phyloP scores from a whole-genome alignment of 2,888 invertebrate genomes.

The Polyommatus icarus region DNA sequence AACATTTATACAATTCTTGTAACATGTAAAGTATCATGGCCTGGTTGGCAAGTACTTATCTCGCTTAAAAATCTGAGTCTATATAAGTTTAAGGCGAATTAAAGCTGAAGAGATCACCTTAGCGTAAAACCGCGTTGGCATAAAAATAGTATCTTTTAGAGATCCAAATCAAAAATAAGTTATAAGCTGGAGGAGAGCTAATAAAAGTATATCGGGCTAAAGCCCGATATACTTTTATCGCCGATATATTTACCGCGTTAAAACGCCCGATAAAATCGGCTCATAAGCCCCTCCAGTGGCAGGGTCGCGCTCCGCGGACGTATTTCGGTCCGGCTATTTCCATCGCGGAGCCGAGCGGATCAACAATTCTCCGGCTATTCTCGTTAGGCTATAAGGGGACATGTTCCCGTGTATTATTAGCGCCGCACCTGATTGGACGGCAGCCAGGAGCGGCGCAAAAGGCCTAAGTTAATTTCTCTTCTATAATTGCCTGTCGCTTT shows the following conservation, averaged over 20 bases:
- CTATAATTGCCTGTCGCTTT: not conserved
- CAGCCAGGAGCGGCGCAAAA: slow-evolving; percentile 53
- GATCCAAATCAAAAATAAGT: too few species aligned
- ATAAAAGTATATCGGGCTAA: too few species aligned
- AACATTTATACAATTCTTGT: too few species aligned
- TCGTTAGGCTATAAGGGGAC: slow-evolving; percentile 68
- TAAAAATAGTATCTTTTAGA: too few species aligned
- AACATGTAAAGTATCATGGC: too few species aligned
- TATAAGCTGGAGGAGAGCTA: not conserved
- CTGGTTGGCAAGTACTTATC: too few species aligned
- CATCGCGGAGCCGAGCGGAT: slow-evolving; percentile 30
- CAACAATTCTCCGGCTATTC: slow-evolving; percentile 63
- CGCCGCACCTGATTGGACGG: slow-evolving; percentile 74
- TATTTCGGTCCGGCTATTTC: slow-evolving; percentile 28
- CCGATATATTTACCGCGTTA: not conserved
- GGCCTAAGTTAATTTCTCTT: slow-evolving; percentile 2
- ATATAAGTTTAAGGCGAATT: too few species aligned
- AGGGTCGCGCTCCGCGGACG: not conserved
- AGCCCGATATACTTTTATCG: not conserved
- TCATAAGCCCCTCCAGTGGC: slow-evolving; percentile 9
- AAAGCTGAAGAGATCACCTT: too few species aligned
- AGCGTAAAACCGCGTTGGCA: too few species aligned
- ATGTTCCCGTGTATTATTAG: slow-evolving; percentile 67
- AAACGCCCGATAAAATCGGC: not conserved
- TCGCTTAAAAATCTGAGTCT: too few species aligned